These are phyloP conservation scores for Adelges cooleyi DNA, from an alignment of 1,140 invertebrate species.

Conservation along the genomic window DNA sequence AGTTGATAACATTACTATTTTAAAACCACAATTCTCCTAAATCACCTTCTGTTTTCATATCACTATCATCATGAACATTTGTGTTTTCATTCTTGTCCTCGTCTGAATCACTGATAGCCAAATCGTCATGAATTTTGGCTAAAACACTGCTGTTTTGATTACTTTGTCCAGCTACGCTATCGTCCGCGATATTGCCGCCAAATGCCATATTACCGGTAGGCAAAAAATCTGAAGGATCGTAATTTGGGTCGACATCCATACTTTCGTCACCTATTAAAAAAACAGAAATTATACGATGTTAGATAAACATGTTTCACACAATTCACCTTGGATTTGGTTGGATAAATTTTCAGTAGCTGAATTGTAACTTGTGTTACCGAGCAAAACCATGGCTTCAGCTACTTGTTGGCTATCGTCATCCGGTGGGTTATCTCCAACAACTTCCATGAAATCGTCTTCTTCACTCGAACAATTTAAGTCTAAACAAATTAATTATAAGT, in stretches of 20 bases:
- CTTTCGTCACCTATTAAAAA: slow-evolving; percentile 50
- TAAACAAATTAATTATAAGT: slow-evolving; percentile 34
- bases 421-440: slow-evolving; percentile 42
- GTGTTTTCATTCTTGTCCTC: slow-evolving; percentile 42
- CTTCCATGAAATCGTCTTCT: slow-evolving; percentile 52
- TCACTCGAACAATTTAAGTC: slow-evolving; percentile 63
- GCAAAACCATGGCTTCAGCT: slow-evolving; percentile 66
- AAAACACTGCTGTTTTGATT: not conserved
- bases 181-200: slow-evolving; percentile 30
- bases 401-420: slow-evolving; percentile 42
- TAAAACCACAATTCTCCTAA: slow-evolving; percentile 27
- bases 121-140: slow-evolving; percentile 54
- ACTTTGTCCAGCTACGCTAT: not conserved
- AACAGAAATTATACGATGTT: slow-evolving; percentile 27
- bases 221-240: slow-evolving; percentile 75
- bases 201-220: slow-evolving; percentile 17
- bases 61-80: slow-evolving; percentile 4
- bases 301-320: slow-evolving; percentile 19
- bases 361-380: slow-evolving; percentile 61
- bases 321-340: slow-evolving; percentile 17
- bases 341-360: slow-evolving; percentile 33
- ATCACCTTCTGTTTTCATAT: slow-evolving; percentile 23
- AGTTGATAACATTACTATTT: not conserved
- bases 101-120: slow-evolving; percentile 70
- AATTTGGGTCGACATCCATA: slow-evolving; percentile 69